These are phyloP conservation scores for Geotrypetes seraphini DNA, from an alignment of 2,797 vertebrate species.

Conservation along the genomic window DNA sequence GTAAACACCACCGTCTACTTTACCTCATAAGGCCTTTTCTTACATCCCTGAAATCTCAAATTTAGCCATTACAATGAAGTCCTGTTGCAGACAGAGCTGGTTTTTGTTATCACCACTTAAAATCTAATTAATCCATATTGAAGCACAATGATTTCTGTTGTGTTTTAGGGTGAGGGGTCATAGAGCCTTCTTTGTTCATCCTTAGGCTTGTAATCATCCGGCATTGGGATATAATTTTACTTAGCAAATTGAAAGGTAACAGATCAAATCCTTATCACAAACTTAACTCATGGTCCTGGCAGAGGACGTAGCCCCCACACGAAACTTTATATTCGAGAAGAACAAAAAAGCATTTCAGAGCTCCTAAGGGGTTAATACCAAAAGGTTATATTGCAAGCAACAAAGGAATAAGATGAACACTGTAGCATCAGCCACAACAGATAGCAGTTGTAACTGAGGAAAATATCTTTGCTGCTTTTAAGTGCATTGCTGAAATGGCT, in stretches of 20 bases:
- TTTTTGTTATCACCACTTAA: slow-evolving; percentile 70
- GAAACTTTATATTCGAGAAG: slow-evolving; percentile 53
- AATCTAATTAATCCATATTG: slow-evolving; percentile 74
- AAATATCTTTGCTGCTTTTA: not conserved
- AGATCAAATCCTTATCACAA: slow-evolving; percentile 66
- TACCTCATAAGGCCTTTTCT: slow-evolving; percentile 56
- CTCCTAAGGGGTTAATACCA: slow-evolving; percentile 42
- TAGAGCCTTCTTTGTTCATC: slow-evolving; percentile 69
- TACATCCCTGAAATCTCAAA: slow-evolving; percentile 57
- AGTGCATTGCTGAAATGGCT: slow-evolving; percentile 34
- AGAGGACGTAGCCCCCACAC: slow-evolving; percentile 46
- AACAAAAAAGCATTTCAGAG: slow-evolving; percentile 56
- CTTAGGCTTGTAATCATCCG: slow-evolving; percentile 51
- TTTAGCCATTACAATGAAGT: slow-evolving; percentile 63
- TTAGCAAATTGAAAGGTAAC: slow-evolving; percentile 63
- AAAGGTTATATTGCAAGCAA: slow-evolving; percentile 50
- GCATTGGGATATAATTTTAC: slow-evolving; percentile 69
- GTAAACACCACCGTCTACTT: slow-evolving; percentile 54
- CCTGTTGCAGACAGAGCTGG: slow-evolving; percentile 59
- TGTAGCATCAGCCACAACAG: slow-evolving; percentile 22
- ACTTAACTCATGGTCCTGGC: slow-evolving; percentile 52
- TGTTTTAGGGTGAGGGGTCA: slow-evolving; percentile 74
- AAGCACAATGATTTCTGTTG: slow-evolving; percentile 75
- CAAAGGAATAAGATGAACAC: slow-evolving; percentile 28
- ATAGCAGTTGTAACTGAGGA: slow-evolving; percentile 15